Conservation (phyloP, 92 coral and sea anemone species). For the Heliopora coerulea region DNA sequence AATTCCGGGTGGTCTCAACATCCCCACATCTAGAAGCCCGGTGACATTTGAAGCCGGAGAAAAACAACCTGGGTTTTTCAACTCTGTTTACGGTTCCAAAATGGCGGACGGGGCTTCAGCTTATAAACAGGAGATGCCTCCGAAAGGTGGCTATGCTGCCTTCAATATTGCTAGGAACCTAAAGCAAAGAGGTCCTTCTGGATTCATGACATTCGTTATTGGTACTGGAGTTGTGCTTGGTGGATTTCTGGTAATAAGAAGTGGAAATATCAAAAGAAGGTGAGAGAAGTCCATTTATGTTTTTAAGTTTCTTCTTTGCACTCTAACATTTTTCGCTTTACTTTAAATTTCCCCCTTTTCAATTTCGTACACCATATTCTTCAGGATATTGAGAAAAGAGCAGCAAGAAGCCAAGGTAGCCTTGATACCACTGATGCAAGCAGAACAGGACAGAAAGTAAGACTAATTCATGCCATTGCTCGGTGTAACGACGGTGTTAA, state of each 20-base stretch:
- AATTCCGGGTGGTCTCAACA: too few species aligned
- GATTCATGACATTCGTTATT: conserved; percentile 67
- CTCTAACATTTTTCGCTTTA: too few species aligned
- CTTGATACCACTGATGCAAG: conserved; percentile 87
- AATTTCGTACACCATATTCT: too few species aligned
- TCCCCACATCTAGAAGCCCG: too few species aligned
- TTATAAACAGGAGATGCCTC: conserved; percentile 91
- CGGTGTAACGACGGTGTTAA: too few species aligned
- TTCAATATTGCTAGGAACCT: conserved; percentile 77
- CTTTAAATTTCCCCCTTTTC: too few species aligned
- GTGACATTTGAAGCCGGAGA: too few species aligned
- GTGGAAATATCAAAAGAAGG: conserved; percentile 93
- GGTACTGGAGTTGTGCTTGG: conserved; percentile 84
- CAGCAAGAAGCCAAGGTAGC: conserved; percentile 88
- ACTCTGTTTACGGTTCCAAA: conserved; percentile 51
- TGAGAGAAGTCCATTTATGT: conserved; percentile 13
- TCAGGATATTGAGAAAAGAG: conserved; percentile 82
- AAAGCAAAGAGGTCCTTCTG: conserved; percentile 90
- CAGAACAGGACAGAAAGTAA: conserved; percentile 96
- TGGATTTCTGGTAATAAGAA: conserved; percentile 84
- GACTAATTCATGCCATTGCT: too few species aligned
- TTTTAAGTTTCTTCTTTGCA: conserved; percentile 8
- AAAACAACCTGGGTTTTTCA: not conserved
- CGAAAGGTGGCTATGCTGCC: conserved; percentile 95
- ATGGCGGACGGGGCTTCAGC: conserved; percentile 85